These are phyloP conservation scores for Nasonia oneida DNA, from an alignment of 2,888 invertebrate genomes.

Conservation along the genomic window DNA sequence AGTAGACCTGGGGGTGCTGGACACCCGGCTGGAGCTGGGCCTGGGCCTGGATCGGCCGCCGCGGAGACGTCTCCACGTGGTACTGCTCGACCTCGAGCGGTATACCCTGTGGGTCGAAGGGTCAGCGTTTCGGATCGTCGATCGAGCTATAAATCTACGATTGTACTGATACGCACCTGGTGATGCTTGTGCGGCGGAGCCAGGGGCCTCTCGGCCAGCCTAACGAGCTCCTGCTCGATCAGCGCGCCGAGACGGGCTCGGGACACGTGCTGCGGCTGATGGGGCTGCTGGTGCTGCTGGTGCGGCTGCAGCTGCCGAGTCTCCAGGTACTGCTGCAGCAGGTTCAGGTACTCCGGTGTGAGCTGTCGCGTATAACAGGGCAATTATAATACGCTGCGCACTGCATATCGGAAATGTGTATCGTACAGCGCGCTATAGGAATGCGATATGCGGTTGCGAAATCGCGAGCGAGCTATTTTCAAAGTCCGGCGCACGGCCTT, in stretches of 20 bases:
- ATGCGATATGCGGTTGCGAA: not conserved
- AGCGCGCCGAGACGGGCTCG: slow-evolving; percentile 33
- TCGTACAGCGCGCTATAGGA: not conserved
- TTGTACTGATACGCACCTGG: slow-evolving; percentile 25
- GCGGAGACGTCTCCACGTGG: slow-evolving; percentile 61
- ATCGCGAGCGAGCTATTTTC: slow-evolving; percentile 7
- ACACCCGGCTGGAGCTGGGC: not conserved
- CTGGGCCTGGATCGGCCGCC: slow-evolving; percentile 33
- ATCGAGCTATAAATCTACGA: not conserved
- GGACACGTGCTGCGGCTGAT: slow-evolving; percentile 30
- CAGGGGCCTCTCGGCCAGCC: slow-evolving; percentile 42
- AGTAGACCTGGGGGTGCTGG: slow-evolving; percentile 61
- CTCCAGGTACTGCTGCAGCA: slow-evolving; percentile 60
- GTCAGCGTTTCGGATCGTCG: not conserved
- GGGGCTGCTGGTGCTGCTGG: slow-evolving; percentile 4
- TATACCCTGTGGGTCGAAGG: slow-evolving; percentile 19
- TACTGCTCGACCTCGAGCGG: slow-evolving; percentile 62
- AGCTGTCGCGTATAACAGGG: slow-evolving; percentile 40
- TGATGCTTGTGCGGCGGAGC: slow-evolving; percentile 31
- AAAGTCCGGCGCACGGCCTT: slow-evolving; percentile 18
- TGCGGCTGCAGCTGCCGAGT: slow-evolving; percentile 31
- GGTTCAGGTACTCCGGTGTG: slow-evolving; percentile 53
- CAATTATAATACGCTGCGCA: not conserved
- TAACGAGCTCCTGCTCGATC: slow-evolving; percentile 52
- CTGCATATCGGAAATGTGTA: not conserved